Evolutionary conservation across 2,113 vertebrate species (phyloP), one percentile per base, ranked within the genome.

Genomic region (Eublepharis macularius): DNA sequence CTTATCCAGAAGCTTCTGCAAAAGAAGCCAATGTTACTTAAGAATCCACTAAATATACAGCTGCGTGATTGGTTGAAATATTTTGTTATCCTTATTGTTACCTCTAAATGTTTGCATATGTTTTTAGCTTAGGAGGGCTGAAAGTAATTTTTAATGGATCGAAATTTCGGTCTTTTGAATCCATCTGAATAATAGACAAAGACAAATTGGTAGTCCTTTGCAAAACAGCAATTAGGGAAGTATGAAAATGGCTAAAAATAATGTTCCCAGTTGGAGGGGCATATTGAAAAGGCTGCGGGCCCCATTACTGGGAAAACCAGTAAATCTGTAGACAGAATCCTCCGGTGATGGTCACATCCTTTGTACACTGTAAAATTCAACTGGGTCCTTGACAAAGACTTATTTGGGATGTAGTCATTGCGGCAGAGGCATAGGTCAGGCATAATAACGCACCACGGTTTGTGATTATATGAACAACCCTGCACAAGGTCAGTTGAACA

Each of bases 1-100:
- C 77, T 91, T 92, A 89, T 80, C 76, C 29, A 92, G 41, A 91
- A 92, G 82, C 81, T 92, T 88, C 47, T 82, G 91, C 86, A 81
- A 83, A 90, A 90, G 41, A 80, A 91, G 54, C 65, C 41, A 85
- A 6, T 86, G 77, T 70, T 93, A 80, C 74, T 89, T 91, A 57
- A 91, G 74, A 81, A 89, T 39, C 32, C 68, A 66, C 92, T 93
- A 92, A 91, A 85, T 13, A 8, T 32, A 41, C 12, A 49, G 68
- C 36, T 85, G 11, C 82, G 19, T 88, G 2, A 88, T 82, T 69
- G 84, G 29, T 85, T 88, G 91, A 85, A 86, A 87, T 73, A 78
- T 80, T 34, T 69, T 72, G 43, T 90, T 63, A 68, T 17, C 34
- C 86, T 84, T 85, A 49, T 78, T 76, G 19, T 81, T 73, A 81